Base-by-base conservation (phyloP, 2,113 vertebrate genomes). In the Cheilinus undulatus region DNA sequence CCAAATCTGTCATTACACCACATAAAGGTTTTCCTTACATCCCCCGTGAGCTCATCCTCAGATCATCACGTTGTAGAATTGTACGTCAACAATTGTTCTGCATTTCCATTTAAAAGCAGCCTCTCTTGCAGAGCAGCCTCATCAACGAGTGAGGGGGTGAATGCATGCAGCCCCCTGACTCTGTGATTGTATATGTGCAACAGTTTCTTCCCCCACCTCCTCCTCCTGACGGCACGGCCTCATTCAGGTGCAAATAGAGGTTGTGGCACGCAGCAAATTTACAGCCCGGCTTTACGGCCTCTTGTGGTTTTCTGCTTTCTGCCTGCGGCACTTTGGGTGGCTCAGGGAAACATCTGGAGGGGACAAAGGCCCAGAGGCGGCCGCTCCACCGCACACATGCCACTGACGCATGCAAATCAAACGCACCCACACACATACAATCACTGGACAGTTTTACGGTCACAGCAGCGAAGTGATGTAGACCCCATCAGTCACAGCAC, bases 161-260 rank as follows among this genome's bases (percentile, higher is more conserved):
- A 14, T 38, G 63, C 43, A 9, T 14, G 30, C 69, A 38, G 28
- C 45, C 70, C 34, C 40, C 26, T 45, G 2, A 20, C 22, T 7
- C n/a, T 17, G 6, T 19, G 56, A 52, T 65, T 63, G 65, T 45
- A 34, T 15, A 20, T 50, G 32, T 68, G 49, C 15, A 40, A 20
- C 46, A 69, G 40, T 52, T 24, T 12, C 26, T 43, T n/a, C 48
- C 28, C 40, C 58, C 36, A 11, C 51, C 10, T n/a, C 56, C 71
- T 58, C n/a, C 50, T 68, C 48, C 61, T 22, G 38, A 76, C 76
- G 12, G 56, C 56, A 45, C 54, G 24, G 56, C 28, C 45, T 75
- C 73, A 71, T 87, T 88, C 85, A 86, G 64, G 81, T 87, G 83
- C 83, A 85, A 90, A 87, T 85, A 24, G n/a, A 7, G 61, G 54